Evolutionary conservation across 2,888 invertebrate genomes (phyloP), one percentile per base, ranked within the genome.

Genomic region (Ecdyonurus torrentis): DNA sequence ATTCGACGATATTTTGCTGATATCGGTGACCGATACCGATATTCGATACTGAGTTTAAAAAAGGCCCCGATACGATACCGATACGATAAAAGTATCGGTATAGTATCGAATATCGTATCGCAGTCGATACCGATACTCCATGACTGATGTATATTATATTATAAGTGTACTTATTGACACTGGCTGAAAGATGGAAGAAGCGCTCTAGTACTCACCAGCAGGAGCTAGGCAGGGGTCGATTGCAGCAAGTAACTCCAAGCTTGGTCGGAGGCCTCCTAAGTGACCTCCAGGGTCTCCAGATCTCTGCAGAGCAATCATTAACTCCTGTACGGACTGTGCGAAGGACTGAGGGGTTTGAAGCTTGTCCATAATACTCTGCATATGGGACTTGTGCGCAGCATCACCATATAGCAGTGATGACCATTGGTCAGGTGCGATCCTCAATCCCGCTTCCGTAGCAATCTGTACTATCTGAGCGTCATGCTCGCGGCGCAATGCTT

Each of bases 351-450:
- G 94, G 5, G 92, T 93, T 77, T 95, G 95, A 65, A 95, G 77
- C 78, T 95, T 91, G 73, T 92, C 92, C 70, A 87, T 86, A 68
- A 88, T 87, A 71, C 87, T 87, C 76, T 99, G 98, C 97, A 99
- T 99, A 73, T 98, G 95, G 7, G 94, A 92, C 72, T 97, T 97
- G 73, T 97, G 97, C 2, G 85, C 84, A 0, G 90, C 87, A 73
- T 99, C 98, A 0, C 98, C 98, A 72, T 98, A 99, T 0, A 99
- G 77, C 59, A 99, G 76, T 0, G 96, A 91, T 1, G 95, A 95
- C 98, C 98, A 99, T 73, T 98, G 97, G 73, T 99, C 98, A 0
- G 98, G 97, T 0, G 96, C 94, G 66, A 99, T 98, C 64, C 97
- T 79, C 23, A 99, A 78, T 0, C 98, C 98, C 1, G 97, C 94